Percentiles rank a stretch among this genome's conserved stretches.
Conservation (phyloP, 2,113 vertebrate genomes). For the Scomber japonicus region DNA sequence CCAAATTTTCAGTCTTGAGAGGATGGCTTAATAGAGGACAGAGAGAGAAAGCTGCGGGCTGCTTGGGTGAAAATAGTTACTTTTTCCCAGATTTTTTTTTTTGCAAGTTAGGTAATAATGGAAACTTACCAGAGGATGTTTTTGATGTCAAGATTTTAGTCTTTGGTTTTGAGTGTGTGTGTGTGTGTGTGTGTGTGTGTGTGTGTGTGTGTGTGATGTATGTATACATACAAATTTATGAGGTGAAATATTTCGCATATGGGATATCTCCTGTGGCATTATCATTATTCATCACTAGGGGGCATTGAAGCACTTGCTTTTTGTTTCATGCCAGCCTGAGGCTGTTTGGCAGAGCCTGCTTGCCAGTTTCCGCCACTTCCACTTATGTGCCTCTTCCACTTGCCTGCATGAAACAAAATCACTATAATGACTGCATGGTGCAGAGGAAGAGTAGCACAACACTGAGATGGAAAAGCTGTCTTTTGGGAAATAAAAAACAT, state of each 20-base stretch:
- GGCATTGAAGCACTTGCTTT: slow-evolving; percentile 58
- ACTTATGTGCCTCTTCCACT: slow-evolving; percentile 47
- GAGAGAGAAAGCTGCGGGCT: slow-evolving; percentile 24
- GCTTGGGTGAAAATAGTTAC: slow-evolving; percentile 21
- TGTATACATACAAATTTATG: not conserved
- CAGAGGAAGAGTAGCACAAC: slow-evolving; percentile 16
- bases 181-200: too few species aligned
- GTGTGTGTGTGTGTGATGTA: too few species aligned
- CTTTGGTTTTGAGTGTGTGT: not conserved
- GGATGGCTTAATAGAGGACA: slow-evolving; percentile 48
- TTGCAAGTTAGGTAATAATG: slow-evolving; percentile 9
- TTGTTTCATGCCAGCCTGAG: not conserved
- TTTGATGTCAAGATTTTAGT: not conserved
- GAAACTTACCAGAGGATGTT: not conserved
- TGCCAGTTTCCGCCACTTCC: slow-evolving; percentile 53
- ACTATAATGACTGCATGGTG: slow-evolving; percentile 51
- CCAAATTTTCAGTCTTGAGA: slow-evolving; percentile 51
- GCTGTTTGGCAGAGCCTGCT: slow-evolving; percentile 45
- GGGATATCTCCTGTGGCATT: not conserved
- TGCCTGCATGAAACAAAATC: slow-evolving; percentile 50
- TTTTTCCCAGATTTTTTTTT: not conserved
- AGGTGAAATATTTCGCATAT: not conserved
- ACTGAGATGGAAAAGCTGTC: slow-evolving; percentile 23
- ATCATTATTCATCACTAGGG: slow-evolving; percentile 59
- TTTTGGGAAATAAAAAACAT: not conserved